Evolutionary conservation across 2,113 vertebrate species (phyloP), one percentile per base, ranked within the genome.

Genomic region (Entelurus aequoreus): DNA sequence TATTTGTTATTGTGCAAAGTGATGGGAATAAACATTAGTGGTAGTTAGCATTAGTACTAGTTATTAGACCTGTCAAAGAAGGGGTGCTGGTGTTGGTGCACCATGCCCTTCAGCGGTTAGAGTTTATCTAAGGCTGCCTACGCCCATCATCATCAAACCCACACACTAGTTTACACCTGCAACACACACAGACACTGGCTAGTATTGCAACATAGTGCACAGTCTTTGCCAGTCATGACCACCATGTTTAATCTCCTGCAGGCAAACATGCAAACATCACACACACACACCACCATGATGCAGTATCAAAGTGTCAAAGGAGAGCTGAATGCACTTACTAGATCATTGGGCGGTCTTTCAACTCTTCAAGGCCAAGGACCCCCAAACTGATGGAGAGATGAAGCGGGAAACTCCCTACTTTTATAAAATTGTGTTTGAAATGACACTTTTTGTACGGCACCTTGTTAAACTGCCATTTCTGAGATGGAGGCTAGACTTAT

Each of bases 81-180:
- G 48, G 76, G 72, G 81, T 65, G 5, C 6, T 73, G 63, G 78
- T 65, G 74, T 64, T 60, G 65, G 70, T 60, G 61, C 19, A 53
- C 13, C 60, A 61, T 75, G 64, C 75, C 80, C 78, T 64, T 63
- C 64, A 68, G 81, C 68, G 78, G 89, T 82, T 58, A 48, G 69
- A 80, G 82, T 87, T 81, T 84, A 89, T 81, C 65, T 75, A 81
- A 83, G 71, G 58, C 71, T 56, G 68, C 81, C 76, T 77, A 81
- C 82, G 77, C 78, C 86, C 82, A 73, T 46, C 69, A 65, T 68
- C 70, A 78, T 61, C 59, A 63, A 72, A 58, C 71, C 72, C 55
- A 62, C 12, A 37, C 49, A 60, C 60, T 19, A 16, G 38, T 42
- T 42, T 44, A 42, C 54, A 57, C 54, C 38, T 16, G 54, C 54